Conservation (phyloP, 2,888 invertebrate genomes). For the Trachelus troglodyta region DNA sequence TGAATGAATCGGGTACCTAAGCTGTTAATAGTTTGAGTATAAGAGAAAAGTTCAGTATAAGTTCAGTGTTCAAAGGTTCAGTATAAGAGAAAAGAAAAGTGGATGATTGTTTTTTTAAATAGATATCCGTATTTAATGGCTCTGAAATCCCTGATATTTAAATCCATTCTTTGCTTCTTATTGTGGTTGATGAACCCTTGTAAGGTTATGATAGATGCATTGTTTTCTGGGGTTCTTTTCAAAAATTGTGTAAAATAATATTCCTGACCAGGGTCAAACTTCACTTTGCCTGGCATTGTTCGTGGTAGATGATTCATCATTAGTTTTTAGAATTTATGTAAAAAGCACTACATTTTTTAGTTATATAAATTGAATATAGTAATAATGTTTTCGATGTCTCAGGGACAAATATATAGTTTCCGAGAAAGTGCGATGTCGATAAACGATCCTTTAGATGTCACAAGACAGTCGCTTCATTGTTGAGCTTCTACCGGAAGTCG, state of each 20-base stretch:
- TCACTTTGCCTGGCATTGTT: neutral
- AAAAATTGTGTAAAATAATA: neutral
- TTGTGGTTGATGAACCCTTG: neutral
- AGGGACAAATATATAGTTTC: neutral
- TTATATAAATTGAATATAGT: neutral
- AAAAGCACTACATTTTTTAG: neutral
- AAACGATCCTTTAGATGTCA: neutral
- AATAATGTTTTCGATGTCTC: neutral
- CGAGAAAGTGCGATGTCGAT: neutral
- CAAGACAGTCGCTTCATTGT: neutral
- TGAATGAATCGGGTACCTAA: neutral
- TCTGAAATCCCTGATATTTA: neutral
- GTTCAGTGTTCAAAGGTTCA: too few species aligned
- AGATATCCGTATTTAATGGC: neutral
- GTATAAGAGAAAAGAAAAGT: neutral
- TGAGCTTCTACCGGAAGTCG: neutral
- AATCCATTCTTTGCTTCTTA: neutral
- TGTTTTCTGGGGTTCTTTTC: neutral
- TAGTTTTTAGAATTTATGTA: neutral
- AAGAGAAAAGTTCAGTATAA: neutral
- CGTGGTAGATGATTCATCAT: neutral
- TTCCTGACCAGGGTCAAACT: neutral
- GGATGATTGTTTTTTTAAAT: neutral
- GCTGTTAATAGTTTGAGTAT: neutral
- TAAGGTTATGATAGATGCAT: neutral